Evolutionary conservation across 2,113 vertebrate genomes (phyloP).

Genomic region (Riparia riparia): DNA sequence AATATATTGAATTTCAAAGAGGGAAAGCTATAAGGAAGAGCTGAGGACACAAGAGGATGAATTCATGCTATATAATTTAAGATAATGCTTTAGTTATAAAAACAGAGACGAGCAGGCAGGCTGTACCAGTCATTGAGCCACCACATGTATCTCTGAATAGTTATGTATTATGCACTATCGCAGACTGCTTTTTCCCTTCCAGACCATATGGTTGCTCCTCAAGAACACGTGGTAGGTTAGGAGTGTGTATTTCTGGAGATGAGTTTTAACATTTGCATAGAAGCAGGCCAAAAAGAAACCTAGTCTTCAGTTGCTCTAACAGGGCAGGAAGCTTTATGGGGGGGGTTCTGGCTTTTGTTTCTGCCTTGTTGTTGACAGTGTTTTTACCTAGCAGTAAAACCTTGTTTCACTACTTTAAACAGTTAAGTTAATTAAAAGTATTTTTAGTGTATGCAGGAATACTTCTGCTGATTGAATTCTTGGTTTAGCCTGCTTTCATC

Average conservation of each 20-base stretch:
- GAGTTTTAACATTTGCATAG: neutral
- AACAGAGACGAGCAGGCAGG: neutral
- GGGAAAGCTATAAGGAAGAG: neutral
- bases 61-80: neutral
- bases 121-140: neutral
- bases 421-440: neutral
- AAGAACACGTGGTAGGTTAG: neutral
- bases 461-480: neutral
- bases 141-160: neutral
- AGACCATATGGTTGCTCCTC: neutral
- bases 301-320: neutral
- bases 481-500: neutral
- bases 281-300: neutral
- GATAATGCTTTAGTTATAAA: slow-evolving; percentile 10
- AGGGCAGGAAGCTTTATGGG: neutral
- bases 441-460: neutral
- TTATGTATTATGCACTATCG: accelerated
- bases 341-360: neutral
- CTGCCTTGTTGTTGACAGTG: neutral
- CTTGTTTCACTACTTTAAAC: neutral
- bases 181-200: neutral
- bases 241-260: neutral
- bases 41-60: neutral
- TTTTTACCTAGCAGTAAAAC: neutral
- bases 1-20: neutral